Percentiles rank a stretch among this genome's conserved stretches.
Conservation (phyloP, 2,888 invertebrate genomes). For the Venusia cambrica region DNA sequence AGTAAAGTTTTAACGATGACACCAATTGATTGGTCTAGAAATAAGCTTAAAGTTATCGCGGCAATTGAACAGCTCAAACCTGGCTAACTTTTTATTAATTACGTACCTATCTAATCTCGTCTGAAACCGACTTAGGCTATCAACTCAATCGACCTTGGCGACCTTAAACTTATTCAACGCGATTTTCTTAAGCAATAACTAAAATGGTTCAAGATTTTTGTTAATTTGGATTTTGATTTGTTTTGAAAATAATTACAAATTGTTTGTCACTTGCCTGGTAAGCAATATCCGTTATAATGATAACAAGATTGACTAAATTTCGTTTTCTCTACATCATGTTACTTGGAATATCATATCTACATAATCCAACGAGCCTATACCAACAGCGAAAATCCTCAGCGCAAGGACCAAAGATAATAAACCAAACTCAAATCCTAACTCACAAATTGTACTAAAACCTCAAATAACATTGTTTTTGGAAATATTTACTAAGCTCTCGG, state of each 20-base stretch:
- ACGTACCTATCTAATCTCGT: slow-evolving; percentile 12
- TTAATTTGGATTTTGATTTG: no score
- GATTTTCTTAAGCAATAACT: slow-evolving; percentile 5
- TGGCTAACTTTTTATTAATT: slow-evolving; percentile 15
- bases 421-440: slow-evolving; percentile 29
- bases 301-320: no score
- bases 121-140: slow-evolving; percentile 6
- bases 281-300: no score
- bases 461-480: slow-evolving; percentile 20
- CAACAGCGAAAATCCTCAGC: slow-evolving; percentile 33
- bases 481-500: neutral
- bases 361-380: slow-evolving; percentile 39
- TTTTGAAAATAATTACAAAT: no score
- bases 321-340: slow-evolving; percentile 25
- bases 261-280: no score
- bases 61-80: slow-evolving; percentile 14
- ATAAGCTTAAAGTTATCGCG: slow-evolving; percentile 4
- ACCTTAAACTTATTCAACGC: slow-evolving; percentile 5
- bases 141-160: slow-evolving; percentile 12
- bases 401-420: slow-evolving; percentile 33
- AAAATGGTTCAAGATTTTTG: no score
- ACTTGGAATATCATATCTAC: slow-evolving; percentile 24
- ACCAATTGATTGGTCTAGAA: slow-evolving; percentile 3
- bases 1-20: no score
- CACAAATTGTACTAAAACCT: slow-evolving; percentile 9